Evolutionary conservation across 2,113 vertebrate species (phyloP), one percentile per base, ranked within the genome.

Genomic region (Gracilinanus agilis): DNA sequence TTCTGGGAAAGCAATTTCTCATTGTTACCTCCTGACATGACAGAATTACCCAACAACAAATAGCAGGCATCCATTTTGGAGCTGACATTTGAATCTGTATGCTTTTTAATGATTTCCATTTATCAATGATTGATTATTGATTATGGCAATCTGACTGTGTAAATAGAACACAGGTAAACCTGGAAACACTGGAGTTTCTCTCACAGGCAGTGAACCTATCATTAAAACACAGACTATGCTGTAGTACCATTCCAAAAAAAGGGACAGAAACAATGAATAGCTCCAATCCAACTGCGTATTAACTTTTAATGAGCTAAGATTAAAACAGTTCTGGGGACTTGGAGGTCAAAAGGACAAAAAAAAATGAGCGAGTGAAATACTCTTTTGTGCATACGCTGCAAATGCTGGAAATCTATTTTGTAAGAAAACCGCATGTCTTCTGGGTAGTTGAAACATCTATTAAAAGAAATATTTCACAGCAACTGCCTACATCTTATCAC

Each of bases 281-380:
- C 88, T 88, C 53, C 94, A 61, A 23, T 96, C 29, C 93, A 93
- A 96, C 93, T 89, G 13, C 89, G 94, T 88, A 94, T 92, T 94
- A 96, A 95, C 91, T 55, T 90, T 97, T 95, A 97, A 94, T 96
- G 61, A 95, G 94, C 25, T n/a, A 54, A 96, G 88, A 89, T 95
- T 95, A 95, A 96, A 98, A 96, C 90, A 96, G 96, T 90, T 96
- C 90, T 90, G 54, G 75, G 97, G 95, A 91, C 53, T 0, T 10
- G 40, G 93, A 83, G 67, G 61, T 91, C 90, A 90, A 25, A 91
- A 91, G 88, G 27, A 96, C 55, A 54, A 96, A 94, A 97, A 94
- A 93, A 96, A 91, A 96, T 6, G 55, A 44, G 88, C 21, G 96
- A 95, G 90, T 96, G 89, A 96, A 98, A 95, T 49, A 93, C 53